Base-by-base conservation (phyloP, 2,797 vertebrate species). In the Pogonophryne albipinna region DNA sequence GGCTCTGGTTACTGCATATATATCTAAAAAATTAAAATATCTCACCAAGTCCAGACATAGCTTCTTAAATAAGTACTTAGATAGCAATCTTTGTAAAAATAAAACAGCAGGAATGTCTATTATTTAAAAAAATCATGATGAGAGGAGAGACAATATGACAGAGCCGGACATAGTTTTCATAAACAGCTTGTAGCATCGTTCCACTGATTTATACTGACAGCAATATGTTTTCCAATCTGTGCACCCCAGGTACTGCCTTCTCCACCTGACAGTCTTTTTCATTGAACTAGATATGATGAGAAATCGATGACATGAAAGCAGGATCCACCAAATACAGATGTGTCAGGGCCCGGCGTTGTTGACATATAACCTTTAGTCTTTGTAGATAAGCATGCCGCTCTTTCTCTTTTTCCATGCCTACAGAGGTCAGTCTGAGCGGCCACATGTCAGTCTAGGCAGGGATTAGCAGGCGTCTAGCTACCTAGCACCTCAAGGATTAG, bases 1-100 rank as follows among this genome's bases (percentile, higher is more conserved):
- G 31, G 47, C 19, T 84, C 80, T 74, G 65, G 70, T 90, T 84
- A 84, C 76, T 67, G 45, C 72, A 71, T 68, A 67, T 84, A 74
- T 80, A 75, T 72, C 73, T 0, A 73, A 80, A 78, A 73, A 79
- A 72, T 31, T 6, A 13, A 77, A 71, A 74, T 74, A 74, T 84
- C 66, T 76, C 52, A 77, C 76, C 57, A 62, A 76, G 19, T 46
- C 64, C 67, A 86, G 67, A 82, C 66, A 76, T 61, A 10, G 76
- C 51, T 71, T 76, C 53, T 79, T 67, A 51, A 82, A 69, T 67
- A 61, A 56, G 46, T 79, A 61, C 44, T 74, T 44, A 60, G 47
- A 84, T 52, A 64, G 67, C 38, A 38, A 82, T 74, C 49, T 72
- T 66, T 69, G 31, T 17, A 50, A 41, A 76, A 73, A 65, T 31